Base-by-base conservation (phyloP, 1,140 invertebrate genomes). In the Meloidogyne floridensis region DNA sequence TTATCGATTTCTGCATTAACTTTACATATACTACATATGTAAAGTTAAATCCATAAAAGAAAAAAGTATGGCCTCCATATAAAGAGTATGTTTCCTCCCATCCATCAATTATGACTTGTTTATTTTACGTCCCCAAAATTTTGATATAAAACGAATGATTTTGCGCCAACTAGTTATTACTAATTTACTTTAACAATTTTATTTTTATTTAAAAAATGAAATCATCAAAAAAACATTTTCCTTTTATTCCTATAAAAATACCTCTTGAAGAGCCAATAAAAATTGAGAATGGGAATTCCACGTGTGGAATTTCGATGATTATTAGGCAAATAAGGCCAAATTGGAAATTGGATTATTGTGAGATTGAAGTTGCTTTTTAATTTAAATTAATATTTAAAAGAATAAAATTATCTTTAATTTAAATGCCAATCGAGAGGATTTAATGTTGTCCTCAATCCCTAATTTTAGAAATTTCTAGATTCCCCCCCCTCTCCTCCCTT, bases 291-390 rank as follows among this genome's bases (percentile, higher is more conserved):
- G 59, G 59, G n/a, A n/a, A 65, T 65, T 65, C n/a, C 15, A 69
- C 53, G 53, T 54, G 75, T 32, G 3, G 2, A 54, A 43, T 54
- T 32, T 20, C 75, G 18, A n/a, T 47, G n/a, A 76, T 76, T 47
- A 43, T 42, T 77, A 59, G 15, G 6, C n/a, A 15, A 9, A 6
- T 42, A 43, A n/a, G 15, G 53, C 75, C 56, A 76, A 76, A 56
- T 56, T 65, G 11, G 43, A 76, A 53, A 76, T 32, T 18, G 47
- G 43, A 32, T 13, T 13, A 42, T 77, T 77, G 20, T 7, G 47
- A 56, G 13, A 76, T 51, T 76, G 20, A 56, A 65, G 15, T 43
- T 76, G 42, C 13, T 51, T 13, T 76, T 76, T 76, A 59, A 8
- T 47, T 65, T n/a, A 6, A 5, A 15, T 5, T 15, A 59, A 13